Base-by-base conservation (phyloP, 53 echinoderm and acorn worm genomes). In the Apostichopus leukothele region DNA sequence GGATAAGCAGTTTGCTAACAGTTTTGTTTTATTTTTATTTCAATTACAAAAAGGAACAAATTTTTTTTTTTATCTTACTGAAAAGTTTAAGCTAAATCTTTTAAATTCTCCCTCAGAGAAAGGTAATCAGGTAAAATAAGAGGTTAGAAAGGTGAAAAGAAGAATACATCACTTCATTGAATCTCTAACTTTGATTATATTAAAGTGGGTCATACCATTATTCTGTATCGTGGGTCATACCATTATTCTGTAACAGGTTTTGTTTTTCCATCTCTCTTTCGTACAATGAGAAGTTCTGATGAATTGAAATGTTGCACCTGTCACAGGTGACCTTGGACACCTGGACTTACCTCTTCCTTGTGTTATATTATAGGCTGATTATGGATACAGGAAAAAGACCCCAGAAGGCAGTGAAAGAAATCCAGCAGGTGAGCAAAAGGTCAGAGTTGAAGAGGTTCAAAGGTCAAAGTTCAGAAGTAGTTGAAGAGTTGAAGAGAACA, bases 291-390 rank as follows among this genome's bases (percentile, higher is more conserved):
- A 68, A 68, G 71, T 68, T 68, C 71, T 68, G 71, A 71, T n/a
- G 71, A 71, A 71, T 14, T 71, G 71, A 71, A 71, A 71, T 71
- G 71, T 19, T 71, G 71, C 18, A 71, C 71, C 71, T 71, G 71
- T n/a, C 71, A 71, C 71, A 71, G 71, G 55, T 59, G 81, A 79
- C 81, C 81, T 81, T 55, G n/a, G 55, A 81, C 81, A 9, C 81
- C 81, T 59, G 51, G 86, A 96, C 96, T 94, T 91, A 92, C 96
- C 95, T 96, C 20, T 10, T 81, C 92, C 85, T 60, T 71, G 88
- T 90, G 94, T 89, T 76, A 94, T 90, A 92, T 96, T 96, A 94
- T 91, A 94, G 76, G 90, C 96, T 96, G 94, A 92, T 96, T 92
- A 92, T 88, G 92, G 91, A 81, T 81, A 55, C 81, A 89, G 88